Percentiles rank a stretch among this genome's conserved stretches.
These are phyloP conservation scores for Podiceps cristatus DNA, from an alignment of 2,113 vertebrate species.

Conservation along the genomic window DNA sequence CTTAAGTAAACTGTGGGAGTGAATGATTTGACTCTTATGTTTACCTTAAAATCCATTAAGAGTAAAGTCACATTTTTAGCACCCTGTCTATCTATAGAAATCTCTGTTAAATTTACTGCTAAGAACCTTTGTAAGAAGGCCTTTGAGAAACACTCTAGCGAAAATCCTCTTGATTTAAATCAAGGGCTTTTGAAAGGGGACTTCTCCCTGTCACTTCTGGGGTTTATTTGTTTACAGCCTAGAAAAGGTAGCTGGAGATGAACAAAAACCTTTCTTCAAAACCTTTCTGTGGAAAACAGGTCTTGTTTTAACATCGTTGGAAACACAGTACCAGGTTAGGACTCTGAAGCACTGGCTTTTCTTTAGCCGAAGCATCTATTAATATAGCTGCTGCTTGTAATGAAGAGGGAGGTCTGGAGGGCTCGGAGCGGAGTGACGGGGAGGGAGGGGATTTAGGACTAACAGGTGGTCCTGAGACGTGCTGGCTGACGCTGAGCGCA, in stretches of 20 bases:
- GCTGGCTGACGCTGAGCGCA: conserved; percentile 64
- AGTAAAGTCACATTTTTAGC: neutral
- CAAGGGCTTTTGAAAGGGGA: neutral
- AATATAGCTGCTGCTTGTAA: conserved; percentile 67
- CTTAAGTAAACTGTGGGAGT: neutral
- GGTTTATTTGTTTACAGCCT: neutral
- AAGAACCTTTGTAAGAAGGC: neutral
- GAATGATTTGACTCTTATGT: neutral
- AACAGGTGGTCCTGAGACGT: conserved; percentile 76
- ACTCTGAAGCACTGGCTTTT: conserved; percentile 44
- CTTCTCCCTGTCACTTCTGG: neutral
- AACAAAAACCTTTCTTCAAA: neutral
- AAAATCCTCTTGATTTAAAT: neutral
- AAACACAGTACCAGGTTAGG: conserved; percentile 45
- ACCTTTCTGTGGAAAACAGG: neutral
- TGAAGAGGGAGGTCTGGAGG: conserved; percentile 67
- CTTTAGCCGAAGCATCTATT: conserved; percentile 72
- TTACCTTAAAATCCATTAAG: neutral
- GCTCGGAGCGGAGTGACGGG: conserved; percentile 28
- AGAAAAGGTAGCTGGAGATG: neutral
- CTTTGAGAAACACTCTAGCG: neutral
- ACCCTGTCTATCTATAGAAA: neutral
- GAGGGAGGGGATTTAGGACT: conserved; percentile 75
- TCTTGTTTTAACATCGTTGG: neutral
- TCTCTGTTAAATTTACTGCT: neutral